Conservation (phyloP, 2,113 vertebrate genomes). For the Indri indri region DNA sequence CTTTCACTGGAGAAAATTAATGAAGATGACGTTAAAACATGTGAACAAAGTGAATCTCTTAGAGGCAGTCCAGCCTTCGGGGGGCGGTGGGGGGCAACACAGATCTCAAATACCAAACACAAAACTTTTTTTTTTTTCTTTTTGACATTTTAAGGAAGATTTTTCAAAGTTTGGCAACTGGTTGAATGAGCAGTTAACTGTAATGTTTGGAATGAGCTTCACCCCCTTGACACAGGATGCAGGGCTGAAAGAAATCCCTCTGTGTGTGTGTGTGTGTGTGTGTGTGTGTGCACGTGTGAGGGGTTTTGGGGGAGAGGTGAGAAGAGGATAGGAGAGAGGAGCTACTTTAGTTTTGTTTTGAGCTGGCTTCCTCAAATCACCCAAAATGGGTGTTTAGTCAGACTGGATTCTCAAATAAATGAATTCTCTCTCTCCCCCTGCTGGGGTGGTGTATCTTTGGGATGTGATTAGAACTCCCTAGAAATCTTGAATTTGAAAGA, state of each 20-base stretch:
- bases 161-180: not conserved
- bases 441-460: not conserved
- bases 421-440: not conserved
- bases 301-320: no score
- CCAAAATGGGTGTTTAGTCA: not conserved
- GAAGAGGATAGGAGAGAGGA: not conserved
- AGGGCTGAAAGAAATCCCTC: not conserved
- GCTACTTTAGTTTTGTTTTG: slow-evolving; percentile 22
- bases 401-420: not conserved
- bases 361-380: not conserved
- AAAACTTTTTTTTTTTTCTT: not conserved
- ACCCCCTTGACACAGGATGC: not conserved
- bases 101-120: not conserved
- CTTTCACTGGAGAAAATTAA: not conserved
- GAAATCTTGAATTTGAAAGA: not conserved
- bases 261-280: not conserved
- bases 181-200: not conserved
- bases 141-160: not conserved
- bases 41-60: not conserved
- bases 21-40: not conserved
- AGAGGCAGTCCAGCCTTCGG: not conserved
- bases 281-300: no score
- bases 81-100: not conserved
- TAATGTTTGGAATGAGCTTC: not conserved
- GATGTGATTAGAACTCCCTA: not conserved